phyloP scores from a whole-genome alignment of 2,113 vertebrate species.

The Pheucticus melanocephalus region DNA sequence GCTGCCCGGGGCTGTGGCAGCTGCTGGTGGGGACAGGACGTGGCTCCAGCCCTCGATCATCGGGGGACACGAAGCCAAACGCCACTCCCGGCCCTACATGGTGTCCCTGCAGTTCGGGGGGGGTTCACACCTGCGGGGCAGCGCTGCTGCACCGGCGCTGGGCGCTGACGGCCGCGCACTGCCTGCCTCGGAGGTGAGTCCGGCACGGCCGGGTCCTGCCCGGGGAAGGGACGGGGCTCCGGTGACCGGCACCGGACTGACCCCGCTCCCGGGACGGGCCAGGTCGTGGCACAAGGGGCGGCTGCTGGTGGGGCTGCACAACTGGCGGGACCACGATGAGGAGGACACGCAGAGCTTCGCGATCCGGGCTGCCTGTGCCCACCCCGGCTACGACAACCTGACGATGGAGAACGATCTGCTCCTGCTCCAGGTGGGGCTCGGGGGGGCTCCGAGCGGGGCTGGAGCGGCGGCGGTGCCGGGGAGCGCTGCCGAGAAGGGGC shows the following conservation, averaged over 20 bases:
- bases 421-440: constrained; percentile 15
- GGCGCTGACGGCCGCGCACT: constrained; percentile 66
- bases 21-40: not conserved
- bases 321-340: fast-evolving
- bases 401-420: constrained; percentile 5
- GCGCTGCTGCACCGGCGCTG: not conserved
- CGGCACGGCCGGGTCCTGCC: not conserved
- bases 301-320: constrained; percentile 6
- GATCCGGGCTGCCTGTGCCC: not conserved
- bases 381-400: fast-evolving
- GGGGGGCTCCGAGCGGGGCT: not conserved
- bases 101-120: not conserved
- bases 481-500: not conserved
- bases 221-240: not conserved
- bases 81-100: constrained; percentile 79
- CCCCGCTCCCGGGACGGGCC: fast-evolving
- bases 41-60: constrained; percentile 48
- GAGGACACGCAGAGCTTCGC: fast-evolving
- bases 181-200: fast-evolving
- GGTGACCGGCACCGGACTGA: not conserved
- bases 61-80: constrained; percentile 56
- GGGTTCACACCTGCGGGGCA: not conserved
- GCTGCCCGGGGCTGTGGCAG: not conserved
- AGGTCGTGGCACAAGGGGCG: fast-evolving
- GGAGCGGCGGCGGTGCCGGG: not conserved